These are phyloP conservation scores for Pomacea canaliculata DNA, from an alignment of 2,888 invertebrate species.

Conservation along the genomic window DNA sequence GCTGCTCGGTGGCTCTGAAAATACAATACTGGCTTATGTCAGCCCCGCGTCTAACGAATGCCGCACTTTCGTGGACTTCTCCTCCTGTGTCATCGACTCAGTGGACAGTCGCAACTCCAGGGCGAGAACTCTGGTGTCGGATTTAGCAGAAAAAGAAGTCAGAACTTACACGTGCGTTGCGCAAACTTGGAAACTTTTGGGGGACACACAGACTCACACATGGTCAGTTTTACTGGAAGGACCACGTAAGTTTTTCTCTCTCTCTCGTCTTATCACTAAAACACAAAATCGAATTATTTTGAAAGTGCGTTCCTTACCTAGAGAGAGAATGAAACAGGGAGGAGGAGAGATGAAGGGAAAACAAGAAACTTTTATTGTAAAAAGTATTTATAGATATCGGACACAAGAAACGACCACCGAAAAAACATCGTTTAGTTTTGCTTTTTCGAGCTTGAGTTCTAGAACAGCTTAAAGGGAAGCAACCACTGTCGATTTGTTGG, in stretches of 20 bases:
- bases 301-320: no score
- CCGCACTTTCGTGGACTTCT: constrained; percentile 5
- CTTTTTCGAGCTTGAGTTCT: no score
- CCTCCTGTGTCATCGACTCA: constrained; percentile 5
- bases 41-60: constrained; percentile 10
- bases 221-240: constrained; percentile 1
- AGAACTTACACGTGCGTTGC: constrained; percentile 9
- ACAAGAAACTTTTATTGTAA: no score
- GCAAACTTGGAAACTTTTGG: not conserved
- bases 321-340: no score
- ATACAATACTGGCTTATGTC: not conserved
- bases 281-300: no score
- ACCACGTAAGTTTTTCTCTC: not conserved
- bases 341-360: no score
- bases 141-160: constrained; percentile 8
- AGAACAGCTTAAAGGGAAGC: no score
- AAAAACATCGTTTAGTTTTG: no score
- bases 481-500: no score
- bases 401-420: no score
- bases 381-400: no score
- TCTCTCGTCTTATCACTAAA: no score
- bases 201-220: not conserved
- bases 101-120: not conserved
- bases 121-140: constrained; percentile 1
- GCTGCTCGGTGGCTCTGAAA: not conserved